Conservation (phyloP, 2,113 vertebrate genomes). For the Macrotis lagotis region DNA sequence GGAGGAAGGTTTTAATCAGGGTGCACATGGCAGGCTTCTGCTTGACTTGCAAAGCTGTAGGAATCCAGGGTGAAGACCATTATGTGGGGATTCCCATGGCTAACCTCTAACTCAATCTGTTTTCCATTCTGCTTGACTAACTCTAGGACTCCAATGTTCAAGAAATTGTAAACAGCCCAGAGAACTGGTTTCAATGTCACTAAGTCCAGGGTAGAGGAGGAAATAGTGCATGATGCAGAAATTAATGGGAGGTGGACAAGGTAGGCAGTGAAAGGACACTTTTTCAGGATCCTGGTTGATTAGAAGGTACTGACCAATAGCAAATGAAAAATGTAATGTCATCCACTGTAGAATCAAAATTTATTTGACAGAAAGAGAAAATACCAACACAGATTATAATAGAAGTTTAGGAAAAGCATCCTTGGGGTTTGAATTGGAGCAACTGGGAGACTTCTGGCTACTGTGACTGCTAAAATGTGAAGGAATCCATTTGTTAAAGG, state of each 20-base stretch:
- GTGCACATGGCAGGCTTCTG: neutral
- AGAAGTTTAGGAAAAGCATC: constrained; percentile 2
- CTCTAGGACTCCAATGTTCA: neutral
- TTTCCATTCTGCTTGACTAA: constrained; percentile 29
- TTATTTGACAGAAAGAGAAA: neutral
- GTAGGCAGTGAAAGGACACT: neutral
- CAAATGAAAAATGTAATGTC: neutral
- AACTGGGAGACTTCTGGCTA: neutral
- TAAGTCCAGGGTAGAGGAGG: neutral
- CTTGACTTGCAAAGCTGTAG: constrained; percentile 13
- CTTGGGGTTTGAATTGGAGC: neutral
- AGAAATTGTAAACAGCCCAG: neutral
- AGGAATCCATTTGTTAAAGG: neutral
- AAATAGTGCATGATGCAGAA: constrained; percentile 3
- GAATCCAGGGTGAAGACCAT: neutral
- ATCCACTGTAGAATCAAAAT: neutral
- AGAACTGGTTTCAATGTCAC: constrained; percentile 33
- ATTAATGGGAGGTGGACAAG: neutral
- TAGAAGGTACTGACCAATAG: neutral
- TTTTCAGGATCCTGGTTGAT: constrained; percentile 22
- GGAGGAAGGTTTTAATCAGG: neutral
- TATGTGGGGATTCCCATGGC: neutral
- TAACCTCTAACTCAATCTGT: neutral
- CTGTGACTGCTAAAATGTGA: neutral
- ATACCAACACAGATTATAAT: neutral